phyloP scores from a whole-genome alignment of 2,888 invertebrate genomes.

The Rhyacophila evoluta region DNA sequence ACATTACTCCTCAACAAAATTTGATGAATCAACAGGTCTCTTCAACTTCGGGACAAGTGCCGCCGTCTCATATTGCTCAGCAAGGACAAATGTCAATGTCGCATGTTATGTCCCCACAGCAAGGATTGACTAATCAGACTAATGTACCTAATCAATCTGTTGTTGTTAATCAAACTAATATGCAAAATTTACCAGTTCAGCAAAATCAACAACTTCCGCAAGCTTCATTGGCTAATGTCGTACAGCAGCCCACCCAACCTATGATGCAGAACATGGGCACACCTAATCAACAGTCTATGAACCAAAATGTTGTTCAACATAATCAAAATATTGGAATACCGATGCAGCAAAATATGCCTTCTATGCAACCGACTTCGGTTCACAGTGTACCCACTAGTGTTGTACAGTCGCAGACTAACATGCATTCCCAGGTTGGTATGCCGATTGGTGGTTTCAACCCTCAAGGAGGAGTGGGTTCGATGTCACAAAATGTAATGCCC shows the following conservation, averaged over 20 bases:
- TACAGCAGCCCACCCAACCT: slow-evolving; percentile 50
- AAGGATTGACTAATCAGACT: slow-evolving; percentile 44
- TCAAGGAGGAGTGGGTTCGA: slow-evolving; percentile 47
- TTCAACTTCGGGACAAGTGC: slow-evolving; percentile 46
- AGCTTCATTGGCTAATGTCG: slow-evolving; percentile 48
- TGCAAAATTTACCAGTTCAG: slow-evolving; percentile 50
- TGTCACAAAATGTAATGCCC: slow-evolving; percentile 61
- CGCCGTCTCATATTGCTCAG: slow-evolving; percentile 61
- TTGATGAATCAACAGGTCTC: slow-evolving; percentile 62
- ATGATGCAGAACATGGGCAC: slow-evolving; percentile 54
- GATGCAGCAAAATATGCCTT: slow-evolving; percentile 67
- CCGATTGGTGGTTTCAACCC: slow-evolving; percentile 50
- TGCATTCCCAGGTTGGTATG: slow-evolving; percentile 59
- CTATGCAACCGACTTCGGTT: slow-evolving; percentile 65
- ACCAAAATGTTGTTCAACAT: slow-evolving; percentile 60
- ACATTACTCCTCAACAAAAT: slow-evolving; percentile 65
- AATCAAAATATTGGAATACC: slow-evolving; percentile 66
- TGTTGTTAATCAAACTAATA: slow-evolving; percentile 47
- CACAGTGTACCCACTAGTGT: slow-evolving; percentile 61
- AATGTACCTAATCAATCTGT: slow-evolving; percentile 43
- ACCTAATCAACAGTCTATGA: slow-evolving; percentile 61
- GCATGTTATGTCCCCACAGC: slow-evolving; percentile 59
- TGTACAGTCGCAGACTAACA: slow-evolving; percentile 68
- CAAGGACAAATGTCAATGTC: slow-evolving; percentile 67
- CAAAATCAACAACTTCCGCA: slow-evolving; percentile 53